Base-by-base conservation (phyloP, 2,113 vertebrate species). In the Anhinga rufa region DNA sequence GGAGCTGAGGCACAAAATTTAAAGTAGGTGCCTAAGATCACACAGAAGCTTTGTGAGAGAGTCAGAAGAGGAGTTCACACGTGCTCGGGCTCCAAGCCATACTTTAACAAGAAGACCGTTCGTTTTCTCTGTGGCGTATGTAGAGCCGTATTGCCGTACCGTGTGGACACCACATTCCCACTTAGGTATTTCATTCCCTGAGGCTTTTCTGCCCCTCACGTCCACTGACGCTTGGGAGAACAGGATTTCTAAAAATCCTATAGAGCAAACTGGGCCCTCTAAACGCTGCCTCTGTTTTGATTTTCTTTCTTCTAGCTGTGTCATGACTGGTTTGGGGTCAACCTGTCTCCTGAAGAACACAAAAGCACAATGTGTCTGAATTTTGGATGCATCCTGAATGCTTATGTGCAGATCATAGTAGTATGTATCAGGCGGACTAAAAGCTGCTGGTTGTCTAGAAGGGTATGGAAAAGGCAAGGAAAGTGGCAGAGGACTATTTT, bases 41-140 rank as follows among this genome's bases (percentile, higher is more conserved):
- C 58, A 34, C 25, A 69, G 34, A 44, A 55, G 28, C 42, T 86
- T 71, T 52, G 25, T 36, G 29, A 26, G 20, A 66, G 52, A 68
- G 52, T 32, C 51, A 66, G 40, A 81, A 91, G 21, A 29, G 44
- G 44, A 28, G 58, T 55, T 66, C 52, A 72, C 6, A 20, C 0
- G 4, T 66, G 20, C 46, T 72, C 54, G 32, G 70, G 15, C 48
- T 81, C 31, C 40, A 77, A 16, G 16, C 24, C 1, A 1, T 60
- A 17, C 44, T 49, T 70, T 38, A 82, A 51, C 7, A 69, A 48
- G 36, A 48, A 0, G 2, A 38, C 17, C 0, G 0, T 42, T 65
- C 6, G 60, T 70, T 61, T 40, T 60, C 34, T 60, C 2, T 51
- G 9, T n/a, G 64, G 26, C 25, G 26, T 24, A 22, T 13, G 13